phyloP scores from a whole-genome alignment of 2,888 invertebrate species.

The Tenodera sinensis region DNA sequence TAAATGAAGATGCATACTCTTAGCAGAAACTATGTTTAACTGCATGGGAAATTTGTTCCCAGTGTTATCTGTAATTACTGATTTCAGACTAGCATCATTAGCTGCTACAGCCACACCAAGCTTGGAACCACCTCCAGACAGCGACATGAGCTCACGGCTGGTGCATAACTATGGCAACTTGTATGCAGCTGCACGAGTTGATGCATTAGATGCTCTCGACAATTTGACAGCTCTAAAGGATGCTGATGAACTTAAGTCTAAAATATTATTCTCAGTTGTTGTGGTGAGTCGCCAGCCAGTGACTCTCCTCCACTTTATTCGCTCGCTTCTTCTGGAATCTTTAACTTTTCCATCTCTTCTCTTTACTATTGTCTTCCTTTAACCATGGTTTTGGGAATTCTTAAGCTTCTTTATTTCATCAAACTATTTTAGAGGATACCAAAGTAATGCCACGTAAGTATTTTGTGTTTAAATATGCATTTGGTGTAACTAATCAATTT shows the following conservation, averaged over 20 bases:
- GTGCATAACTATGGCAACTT: slow-evolving; percentile 79
- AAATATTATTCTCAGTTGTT: slow-evolving; percentile 92
- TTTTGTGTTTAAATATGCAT: neutral
- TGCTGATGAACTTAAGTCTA: slow-evolving; percentile 86
- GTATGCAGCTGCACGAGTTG: slow-evolving; percentile 79
- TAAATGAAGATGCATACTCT: too few species aligned
- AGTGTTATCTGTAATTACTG: neutral
- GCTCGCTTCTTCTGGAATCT: slow-evolving; percentile 24
- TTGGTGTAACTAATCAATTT: neutral
- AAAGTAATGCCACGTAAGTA: neutral
- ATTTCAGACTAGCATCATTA: slow-evolving; percentile 24
- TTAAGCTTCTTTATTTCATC: neutral
- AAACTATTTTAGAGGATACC: neutral
- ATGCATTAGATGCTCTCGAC: slow-evolving; percentile 82
- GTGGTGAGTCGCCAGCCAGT: slow-evolving; percentile 65
- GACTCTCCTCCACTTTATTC: slow-evolving; percentile 18
- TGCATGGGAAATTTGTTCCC: neutral
- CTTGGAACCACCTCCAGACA: neutral
- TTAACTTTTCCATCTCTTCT: neutral
- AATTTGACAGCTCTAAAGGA: slow-evolving; percentile 74
- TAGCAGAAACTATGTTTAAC: neutral
- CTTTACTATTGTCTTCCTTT: neutral
- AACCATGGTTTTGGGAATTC: neutral
- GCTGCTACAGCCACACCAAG: neutral
- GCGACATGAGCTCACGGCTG: slow-evolving; percentile 40